Conservation (phyloP, 2,113 vertebrate genomes). For the Cynopterus brachyotis region DNA sequence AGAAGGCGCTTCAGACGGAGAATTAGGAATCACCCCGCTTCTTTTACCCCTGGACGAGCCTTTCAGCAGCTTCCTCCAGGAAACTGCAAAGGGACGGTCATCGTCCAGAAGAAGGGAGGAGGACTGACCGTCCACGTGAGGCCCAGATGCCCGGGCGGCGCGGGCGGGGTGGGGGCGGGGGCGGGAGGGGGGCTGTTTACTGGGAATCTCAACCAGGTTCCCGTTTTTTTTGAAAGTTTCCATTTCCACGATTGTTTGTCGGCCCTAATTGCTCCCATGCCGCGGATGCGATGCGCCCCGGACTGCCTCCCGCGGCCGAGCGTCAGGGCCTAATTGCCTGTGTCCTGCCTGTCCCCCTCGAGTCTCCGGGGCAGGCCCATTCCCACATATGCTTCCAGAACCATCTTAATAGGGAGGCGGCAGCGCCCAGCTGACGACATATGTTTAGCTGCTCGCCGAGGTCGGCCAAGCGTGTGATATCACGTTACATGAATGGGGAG, state of each 20-base stretch:
- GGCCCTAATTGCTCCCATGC: conserved; percentile 89
- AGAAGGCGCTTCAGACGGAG: conserved; percentile 75
- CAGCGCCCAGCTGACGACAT: conserved; percentile 84
- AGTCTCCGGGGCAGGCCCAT: conserved; percentile 78
- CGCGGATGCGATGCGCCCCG: conserved; percentile 79
- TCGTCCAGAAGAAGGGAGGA: conserved; percentile 75
- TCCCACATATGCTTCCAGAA: conserved; percentile 86
- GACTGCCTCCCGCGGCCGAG: conserved; percentile 80
- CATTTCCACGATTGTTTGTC: conserved; percentile 84
- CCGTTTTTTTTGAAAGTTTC: conserved; percentile 84
- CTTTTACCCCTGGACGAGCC: conserved; percentile 83
- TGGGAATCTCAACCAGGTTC: conserved; percentile 83
- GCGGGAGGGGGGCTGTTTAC: conserved; percentile 76
- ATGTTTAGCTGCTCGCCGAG: conserved; percentile 81
- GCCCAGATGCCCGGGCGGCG: conserved; percentile 84
- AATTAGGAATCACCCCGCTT: conserved; percentile 79
- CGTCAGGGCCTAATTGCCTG: conserved; percentile 81
- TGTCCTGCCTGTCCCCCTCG: conserved; percentile 78
- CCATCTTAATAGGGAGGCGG: conserved; percentile 80
- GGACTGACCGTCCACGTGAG: conserved; percentile 77
- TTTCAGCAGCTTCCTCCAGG: conserved; percentile 84
- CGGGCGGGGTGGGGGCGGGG: neutral
- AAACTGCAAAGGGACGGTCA: conserved; percentile 89
- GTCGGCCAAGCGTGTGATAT: conserved; percentile 80
- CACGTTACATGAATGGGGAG: conserved; percentile 83